Conservation (phyloP, 2,888 invertebrate species). For the Chelonus formosanus region DNA sequence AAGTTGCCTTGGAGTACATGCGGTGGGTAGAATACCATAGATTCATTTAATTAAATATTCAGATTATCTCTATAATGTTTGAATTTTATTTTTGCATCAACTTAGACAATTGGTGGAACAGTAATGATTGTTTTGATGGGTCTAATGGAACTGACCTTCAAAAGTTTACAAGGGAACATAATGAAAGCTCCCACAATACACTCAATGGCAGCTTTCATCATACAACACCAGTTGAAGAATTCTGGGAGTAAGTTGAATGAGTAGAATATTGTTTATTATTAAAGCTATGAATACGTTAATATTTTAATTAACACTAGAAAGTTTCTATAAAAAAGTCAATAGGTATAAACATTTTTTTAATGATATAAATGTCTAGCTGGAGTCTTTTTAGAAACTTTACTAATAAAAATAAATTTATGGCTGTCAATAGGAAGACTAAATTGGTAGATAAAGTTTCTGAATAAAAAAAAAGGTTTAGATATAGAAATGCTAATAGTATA, state of each 20-base stretch:
- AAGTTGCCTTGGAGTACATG: constrained; percentile 73
- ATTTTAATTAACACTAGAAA: no score
- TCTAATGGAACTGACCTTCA: constrained; percentile 23
- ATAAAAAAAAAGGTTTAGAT: no score
- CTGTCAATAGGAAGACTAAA: no score
- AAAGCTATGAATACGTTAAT: no score
- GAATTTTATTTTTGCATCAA: neutral
- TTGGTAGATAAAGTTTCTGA: no score
- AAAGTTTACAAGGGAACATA: constrained; percentile 8
- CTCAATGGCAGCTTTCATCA: constrained; percentile 44
- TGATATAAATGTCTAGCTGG: no score
- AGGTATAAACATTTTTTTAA: no score
- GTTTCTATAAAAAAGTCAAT: no score
- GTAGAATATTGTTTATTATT: constrained; percentile 43
- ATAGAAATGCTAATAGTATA: no score
- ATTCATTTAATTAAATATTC: constrained; percentile 1
- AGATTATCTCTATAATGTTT: neutral
- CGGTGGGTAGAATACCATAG: constrained; percentile 50
- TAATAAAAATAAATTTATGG: no score
- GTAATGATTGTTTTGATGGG: constrained; percentile 65
- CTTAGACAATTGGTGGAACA: constrained; percentile 75
- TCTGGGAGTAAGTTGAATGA: constrained; percentile 70
- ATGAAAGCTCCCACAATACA: constrained; percentile 30
- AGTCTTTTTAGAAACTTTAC: no score
- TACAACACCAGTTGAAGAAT: constrained; percentile 70